These are phyloP conservation scores for Acromyrmex charruanus DNA, from an alignment of 1,140 invertebrate genomes.

Conservation along the genomic window DNA sequence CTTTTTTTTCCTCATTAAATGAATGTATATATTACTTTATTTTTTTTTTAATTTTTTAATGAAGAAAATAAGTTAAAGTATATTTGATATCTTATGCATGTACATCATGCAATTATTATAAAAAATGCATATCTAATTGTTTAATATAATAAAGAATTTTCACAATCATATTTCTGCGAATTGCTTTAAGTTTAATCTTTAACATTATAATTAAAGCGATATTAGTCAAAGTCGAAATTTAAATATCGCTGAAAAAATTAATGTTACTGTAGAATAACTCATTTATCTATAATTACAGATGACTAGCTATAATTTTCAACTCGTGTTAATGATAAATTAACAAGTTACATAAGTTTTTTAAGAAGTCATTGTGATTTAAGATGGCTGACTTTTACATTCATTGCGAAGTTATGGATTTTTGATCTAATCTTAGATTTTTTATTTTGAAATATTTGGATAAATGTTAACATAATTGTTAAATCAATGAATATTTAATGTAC, in stretches of 20 bases:
- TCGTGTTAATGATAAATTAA: neutral
- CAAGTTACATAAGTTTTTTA: neutral
- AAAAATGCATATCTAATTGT: conserved; percentile 1
- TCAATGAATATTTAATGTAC: neutral
- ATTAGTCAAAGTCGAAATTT: neutral
- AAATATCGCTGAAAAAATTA: neutral
- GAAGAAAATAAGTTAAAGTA: neutral
- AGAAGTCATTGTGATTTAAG: neutral
- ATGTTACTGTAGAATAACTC: neutral
- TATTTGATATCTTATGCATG: conserved; percentile 1
- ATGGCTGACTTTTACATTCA: neutral
- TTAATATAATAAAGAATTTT: conserved; percentile 2
- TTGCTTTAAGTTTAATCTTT: neutral
- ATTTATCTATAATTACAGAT: neutral
- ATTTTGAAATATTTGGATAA: neutral
- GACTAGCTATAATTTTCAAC: neutral
- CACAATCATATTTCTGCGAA: neutral
- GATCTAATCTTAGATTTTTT: neutral
- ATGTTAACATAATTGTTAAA: neutral
- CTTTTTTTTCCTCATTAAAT: neutral
- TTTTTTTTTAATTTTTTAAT: neutral
- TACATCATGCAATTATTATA: neutral
- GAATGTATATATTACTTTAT: neutral
- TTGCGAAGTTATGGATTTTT: neutral
- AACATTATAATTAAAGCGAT: neutral